Conservation (phyloP, 2,113 vertebrate genomes). For the Etheostoma cragini region DNA sequence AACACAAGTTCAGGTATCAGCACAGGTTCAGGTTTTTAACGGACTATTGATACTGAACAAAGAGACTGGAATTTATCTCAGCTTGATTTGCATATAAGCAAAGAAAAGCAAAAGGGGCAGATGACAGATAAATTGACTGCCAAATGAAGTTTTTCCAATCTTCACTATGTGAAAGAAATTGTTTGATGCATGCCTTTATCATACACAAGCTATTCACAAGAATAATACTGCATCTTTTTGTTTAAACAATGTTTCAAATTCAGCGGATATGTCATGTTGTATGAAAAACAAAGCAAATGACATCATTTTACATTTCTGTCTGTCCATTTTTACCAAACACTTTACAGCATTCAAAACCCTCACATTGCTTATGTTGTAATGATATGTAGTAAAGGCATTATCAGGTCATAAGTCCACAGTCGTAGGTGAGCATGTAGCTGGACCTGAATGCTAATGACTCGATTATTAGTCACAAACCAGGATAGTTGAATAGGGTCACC, state of each 20-base stretch:
- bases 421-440: not conserved
- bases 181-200: not conserved
- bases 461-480: not conserved
- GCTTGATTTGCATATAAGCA: not conserved
- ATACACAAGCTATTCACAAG: not conserved
- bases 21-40: not conserved
- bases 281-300: no score
- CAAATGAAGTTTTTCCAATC: not conserved
- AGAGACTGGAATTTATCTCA: not conserved
- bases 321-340: no score
- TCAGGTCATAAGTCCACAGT: not conserved
- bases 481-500: slow-evolving; percentile 8
- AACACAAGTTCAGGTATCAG: no score
- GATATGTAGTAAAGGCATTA: not conserved
- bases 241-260: not conserved
- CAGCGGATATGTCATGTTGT: no score
- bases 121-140: not conserved
- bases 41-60: not conserved
- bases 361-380: no score
- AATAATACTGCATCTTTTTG: not conserved
- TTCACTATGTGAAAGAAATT: not conserved
- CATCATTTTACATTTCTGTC: no score
- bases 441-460: not conserved
- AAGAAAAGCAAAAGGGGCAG: not conserved
- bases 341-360: no score